Evolutionary conservation across 2,888 invertebrate species (phyloP).

Genomic region (Harpalus rufipes): DNA sequence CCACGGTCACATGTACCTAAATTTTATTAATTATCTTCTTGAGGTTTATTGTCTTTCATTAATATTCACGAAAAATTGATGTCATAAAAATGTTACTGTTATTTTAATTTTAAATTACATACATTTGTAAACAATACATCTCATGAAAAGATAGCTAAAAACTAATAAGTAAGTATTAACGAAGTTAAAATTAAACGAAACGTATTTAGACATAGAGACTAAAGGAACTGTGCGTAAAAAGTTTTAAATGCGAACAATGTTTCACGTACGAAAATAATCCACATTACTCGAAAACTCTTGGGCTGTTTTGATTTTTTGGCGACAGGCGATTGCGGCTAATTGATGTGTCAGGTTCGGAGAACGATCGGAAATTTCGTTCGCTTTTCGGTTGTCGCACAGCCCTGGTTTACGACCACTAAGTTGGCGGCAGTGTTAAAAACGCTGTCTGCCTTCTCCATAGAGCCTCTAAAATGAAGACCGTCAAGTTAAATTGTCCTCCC

Average conservation of each 20-base stretch:
- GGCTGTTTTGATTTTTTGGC: conserved; percentile 48
- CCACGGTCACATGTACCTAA: too few relatives aligned
- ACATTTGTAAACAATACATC: too few relatives aligned
- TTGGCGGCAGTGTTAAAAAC: conserved; percentile 66
- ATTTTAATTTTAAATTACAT: too few relatives aligned
- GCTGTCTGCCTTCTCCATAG: conserved; percentile 57
- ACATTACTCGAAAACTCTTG: background rate
- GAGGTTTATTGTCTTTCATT: too few relatives aligned
- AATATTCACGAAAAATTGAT: too few relatives aligned
- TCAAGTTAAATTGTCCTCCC: conserved; percentile 41
- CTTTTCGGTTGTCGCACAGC: conserved; percentile 9
- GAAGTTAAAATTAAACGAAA: background rate
- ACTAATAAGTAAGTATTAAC: background rate
- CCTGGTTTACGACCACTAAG: conserved; percentile 59
- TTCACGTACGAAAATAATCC: background rate
- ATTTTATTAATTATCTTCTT: too few relatives aligned
- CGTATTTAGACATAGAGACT: background rate
- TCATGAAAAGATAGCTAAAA: too few relatives aligned
- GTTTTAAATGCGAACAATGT: conserved; percentile 3
- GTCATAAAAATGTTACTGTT: too few relatives aligned
- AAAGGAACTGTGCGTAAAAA: background rate
- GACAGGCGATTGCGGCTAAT: conserved; percentile 44
- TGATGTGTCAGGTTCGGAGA: conserved; percentile 61
- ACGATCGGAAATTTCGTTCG: conserved; percentile 23
- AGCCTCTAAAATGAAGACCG: conserved; percentile 63